phyloP scores from a whole-genome alignment of 2,113 vertebrate species.

The Chloropsis cyanopogon region DNA sequence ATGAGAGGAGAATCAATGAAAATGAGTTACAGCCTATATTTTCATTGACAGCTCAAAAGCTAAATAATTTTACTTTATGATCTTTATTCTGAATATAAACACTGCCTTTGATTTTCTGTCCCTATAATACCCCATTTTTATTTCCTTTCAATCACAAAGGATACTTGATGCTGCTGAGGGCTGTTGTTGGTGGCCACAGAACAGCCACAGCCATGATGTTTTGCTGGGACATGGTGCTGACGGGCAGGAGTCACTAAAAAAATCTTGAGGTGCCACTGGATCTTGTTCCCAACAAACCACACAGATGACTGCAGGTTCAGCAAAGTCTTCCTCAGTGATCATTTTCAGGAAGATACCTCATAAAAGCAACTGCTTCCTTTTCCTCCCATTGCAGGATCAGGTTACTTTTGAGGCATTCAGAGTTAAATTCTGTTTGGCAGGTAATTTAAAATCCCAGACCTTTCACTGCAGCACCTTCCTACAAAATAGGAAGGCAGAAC shows the following conservation, averaged over 20 bases:
- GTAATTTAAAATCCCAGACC: constrained; percentile 13
- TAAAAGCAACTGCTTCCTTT: not conserved
- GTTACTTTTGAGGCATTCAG: not conserved
- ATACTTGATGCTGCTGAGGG: not conserved
- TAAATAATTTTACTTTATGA: not conserved
- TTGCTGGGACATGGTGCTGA: not conserved
- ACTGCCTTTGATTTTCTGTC: not conserved
- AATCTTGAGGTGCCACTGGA: not conserved
- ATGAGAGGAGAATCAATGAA: not conserved
- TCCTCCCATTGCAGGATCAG: not conserved
- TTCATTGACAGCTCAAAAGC: not conserved
- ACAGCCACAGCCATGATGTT: not conserved
- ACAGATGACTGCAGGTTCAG: not conserved
- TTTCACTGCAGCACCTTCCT: not conserved
- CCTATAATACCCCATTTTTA: not conserved
- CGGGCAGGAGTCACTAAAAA: not conserved
- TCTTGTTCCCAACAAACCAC: not conserved
- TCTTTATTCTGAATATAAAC: not conserved
- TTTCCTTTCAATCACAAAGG: not conserved
- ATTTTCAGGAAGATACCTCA: not conserved
- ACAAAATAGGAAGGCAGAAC: not conserved
- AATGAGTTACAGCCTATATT: not conserved
- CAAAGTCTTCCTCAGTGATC: not conserved
- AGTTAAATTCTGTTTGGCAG: constrained; percentile 11
- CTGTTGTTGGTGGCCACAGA: not conserved